Percentiles rank a stretch among this genome's conserved stretches.
phyloP scores from a whole-genome alignment of 1,140 invertebrate genomes.

The Heliconius nattereri region DNA sequence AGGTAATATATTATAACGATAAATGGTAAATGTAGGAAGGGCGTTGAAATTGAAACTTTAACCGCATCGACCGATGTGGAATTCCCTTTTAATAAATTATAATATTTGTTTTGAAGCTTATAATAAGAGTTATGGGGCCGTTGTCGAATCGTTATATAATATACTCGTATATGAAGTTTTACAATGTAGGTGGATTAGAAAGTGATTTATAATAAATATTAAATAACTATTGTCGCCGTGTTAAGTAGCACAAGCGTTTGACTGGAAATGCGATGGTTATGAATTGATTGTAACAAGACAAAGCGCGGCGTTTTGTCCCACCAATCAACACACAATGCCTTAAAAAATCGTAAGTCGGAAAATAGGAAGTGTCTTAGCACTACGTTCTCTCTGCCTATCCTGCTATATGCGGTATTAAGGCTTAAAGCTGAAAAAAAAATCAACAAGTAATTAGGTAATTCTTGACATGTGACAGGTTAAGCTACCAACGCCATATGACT shows the following conservation, averaged over 20 bases:
- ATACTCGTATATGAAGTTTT: neutral
- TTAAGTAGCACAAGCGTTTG: neutral
- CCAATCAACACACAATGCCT: neutral
- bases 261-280: neutral
- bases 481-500: neutral
- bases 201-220: neutral
- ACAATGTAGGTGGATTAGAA: neutral
- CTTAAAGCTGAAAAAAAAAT: neutral
- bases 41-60: neutral
- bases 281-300: neutral
- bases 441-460: neutral
- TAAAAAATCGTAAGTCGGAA: neutral
- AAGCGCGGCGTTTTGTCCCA: neutral
- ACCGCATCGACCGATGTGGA: neutral
- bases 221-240: neutral
- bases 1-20: neutral
- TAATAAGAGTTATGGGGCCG: neutral
- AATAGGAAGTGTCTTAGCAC: too few species aligned
- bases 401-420: neutral
- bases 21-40: neutral
- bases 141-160: neutral
- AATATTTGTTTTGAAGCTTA: slow-evolving; percentile 6
- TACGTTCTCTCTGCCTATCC: too few species aligned
- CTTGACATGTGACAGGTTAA: neutral
- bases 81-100: slow-evolving; percentile 12